Conservation (phyloP, 2,113 vertebrate genomes). For the Etia nguti region DNA sequence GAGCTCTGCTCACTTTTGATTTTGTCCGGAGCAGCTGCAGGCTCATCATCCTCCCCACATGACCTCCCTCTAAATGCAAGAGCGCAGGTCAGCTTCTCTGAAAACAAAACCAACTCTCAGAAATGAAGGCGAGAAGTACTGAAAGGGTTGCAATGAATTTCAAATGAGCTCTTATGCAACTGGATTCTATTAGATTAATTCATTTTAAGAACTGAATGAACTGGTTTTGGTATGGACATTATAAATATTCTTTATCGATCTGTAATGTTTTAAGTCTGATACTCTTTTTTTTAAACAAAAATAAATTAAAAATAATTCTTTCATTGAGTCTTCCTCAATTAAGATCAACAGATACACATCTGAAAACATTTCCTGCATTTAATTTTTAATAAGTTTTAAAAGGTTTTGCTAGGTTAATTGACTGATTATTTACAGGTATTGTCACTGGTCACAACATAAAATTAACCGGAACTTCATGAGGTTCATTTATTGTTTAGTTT, state of each 20-base stretch:
- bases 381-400: rapidly evolving
- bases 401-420: not conserved
- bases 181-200: not conserved
- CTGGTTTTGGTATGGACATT: rapidly evolving
- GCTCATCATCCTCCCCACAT: not conserved
- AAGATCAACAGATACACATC: not conserved
- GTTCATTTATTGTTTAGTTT: not conserved
- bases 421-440: not conserved
- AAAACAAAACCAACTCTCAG: not conserved
- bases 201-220: not conserved
- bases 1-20: not conserved
- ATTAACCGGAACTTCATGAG: not conserved
- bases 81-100: not conserved
- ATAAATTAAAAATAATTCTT: not conserved
- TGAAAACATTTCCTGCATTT: not conserved
- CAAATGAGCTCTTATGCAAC: not conserved
- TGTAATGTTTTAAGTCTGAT: not conserved
- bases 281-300: not conserved
- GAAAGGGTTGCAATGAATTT: not conserved
- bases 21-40: not conserved
- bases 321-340: not conserved
- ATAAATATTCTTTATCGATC: not conserved
- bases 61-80: not conserved
- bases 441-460: not conserved
- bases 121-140: not conserved